Percentiles rank a stretch among this genome's conserved stretches.
These are phyloP conservation scores for Scomberomorus guttatus DNA, from an alignment of 2,797 vertebrate species.

Conservation along the genomic window DNA sequence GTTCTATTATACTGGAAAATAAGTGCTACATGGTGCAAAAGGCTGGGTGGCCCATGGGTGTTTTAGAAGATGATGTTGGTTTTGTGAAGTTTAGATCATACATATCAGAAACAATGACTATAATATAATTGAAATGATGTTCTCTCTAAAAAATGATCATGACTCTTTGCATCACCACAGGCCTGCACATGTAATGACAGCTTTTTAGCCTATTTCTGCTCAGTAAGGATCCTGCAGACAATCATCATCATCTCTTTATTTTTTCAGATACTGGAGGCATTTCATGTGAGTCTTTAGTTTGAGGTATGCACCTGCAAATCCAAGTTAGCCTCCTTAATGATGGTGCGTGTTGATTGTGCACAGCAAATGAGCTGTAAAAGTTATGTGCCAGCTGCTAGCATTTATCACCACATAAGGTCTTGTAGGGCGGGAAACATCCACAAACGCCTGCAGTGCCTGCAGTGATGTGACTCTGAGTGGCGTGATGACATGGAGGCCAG, in stretches of 20 bases:
- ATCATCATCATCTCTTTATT: slow-evolving; percentile 16
- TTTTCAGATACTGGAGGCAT: slow-evolving; percentile 17
- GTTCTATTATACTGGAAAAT: slow-evolving; percentile 49
- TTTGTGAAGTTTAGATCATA: slow-evolving; percentile 13
- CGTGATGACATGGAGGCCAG: slow-evolving; percentile 24
- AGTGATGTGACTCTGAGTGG: slow-evolving; percentile 43
- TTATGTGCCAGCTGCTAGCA: slow-evolving; percentile 62
- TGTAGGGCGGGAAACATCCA: slow-evolving; percentile 42
- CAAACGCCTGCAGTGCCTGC: slow-evolving; percentile 44
- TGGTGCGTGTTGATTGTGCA: slow-evolving; percentile 30
- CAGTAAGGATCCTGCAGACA: slow-evolving; percentile 9
- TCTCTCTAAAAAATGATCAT: slow-evolving; percentile 27
- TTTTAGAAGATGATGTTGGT: slow-evolving; percentile 38
- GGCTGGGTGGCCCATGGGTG: slow-evolving; percentile 22
- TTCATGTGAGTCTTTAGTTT: slow-evolving; percentile 53
- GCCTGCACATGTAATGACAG: slow-evolving; percentile 26
- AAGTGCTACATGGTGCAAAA: slow-evolving; percentile 34
- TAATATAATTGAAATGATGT: slow-evolving; percentile 55
- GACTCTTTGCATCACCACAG: slow-evolving; percentile 22
- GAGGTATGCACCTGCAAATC: slow-evolving; percentile 61
- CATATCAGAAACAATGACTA: slow-evolving; percentile 24
- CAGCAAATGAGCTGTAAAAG: slow-evolving; percentile 64
- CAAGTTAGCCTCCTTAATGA: slow-evolving; percentile 35
- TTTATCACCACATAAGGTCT: slow-evolving; percentile 67
- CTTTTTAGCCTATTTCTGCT: slow-evolving; percentile 36